Percentiles rank a stretch among this genome's conserved stretches.
phyloP scores from a whole-genome alignment of 1,140 invertebrate species.

The Aethina tumida region DNA sequence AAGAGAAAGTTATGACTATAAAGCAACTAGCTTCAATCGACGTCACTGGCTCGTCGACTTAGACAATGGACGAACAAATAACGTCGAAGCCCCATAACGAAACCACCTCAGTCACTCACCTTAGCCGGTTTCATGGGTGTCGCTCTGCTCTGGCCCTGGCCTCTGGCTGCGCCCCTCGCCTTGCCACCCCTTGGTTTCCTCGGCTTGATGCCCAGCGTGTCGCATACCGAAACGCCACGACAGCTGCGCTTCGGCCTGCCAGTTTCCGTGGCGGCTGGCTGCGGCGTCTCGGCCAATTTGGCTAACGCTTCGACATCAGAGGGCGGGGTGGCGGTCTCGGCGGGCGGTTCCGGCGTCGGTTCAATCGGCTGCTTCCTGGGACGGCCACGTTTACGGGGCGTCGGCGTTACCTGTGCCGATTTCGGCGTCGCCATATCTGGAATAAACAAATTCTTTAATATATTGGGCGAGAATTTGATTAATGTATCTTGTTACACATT shows the following conservation, averaged over 20 bases:
- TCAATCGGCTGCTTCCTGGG: constrained; percentile 16
- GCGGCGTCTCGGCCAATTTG: neutral
- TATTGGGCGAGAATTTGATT: no score
- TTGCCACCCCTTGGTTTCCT: constrained; percentile 25
- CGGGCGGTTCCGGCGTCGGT: neutral
- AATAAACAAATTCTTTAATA: no score
- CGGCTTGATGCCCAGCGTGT: constrained; percentile 31
- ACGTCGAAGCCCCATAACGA: no score
- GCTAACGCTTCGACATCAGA: neutral
- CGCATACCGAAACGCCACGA: constrained; percentile 26
- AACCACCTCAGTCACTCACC: constrained; percentile 13
- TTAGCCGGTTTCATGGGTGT: constrained; percentile 12
- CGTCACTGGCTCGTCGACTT: no score
- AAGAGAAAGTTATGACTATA: no score
- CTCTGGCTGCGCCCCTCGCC: constrained; percentile 18
- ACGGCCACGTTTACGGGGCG: constrained; percentile 21
- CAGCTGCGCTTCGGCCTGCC: constrained; percentile 34
- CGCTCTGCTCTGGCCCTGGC: neutral
- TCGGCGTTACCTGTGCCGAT: constrained; percentile 14
- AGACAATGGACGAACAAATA: no score
- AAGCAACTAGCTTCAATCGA: no score
- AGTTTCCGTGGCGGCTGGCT: constrained; percentile 10
- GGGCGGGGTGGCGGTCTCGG: neutral
- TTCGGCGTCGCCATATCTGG: constrained; percentile 15
- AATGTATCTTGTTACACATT: no score